Conservation (phyloP, 2,113 vertebrate species). For the Dolichallabes microphthalmus region DNA sequence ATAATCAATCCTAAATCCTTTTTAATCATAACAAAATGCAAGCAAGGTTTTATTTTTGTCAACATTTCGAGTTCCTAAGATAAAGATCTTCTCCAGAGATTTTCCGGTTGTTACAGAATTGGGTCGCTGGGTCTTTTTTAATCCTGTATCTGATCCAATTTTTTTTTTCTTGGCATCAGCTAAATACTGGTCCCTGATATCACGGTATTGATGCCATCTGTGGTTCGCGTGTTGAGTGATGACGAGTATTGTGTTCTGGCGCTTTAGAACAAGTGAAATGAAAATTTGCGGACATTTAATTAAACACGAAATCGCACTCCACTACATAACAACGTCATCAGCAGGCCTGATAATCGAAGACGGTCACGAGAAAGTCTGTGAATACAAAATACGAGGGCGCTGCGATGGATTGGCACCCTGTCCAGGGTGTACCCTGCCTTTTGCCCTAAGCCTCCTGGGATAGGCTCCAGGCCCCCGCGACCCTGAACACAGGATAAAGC, state of each 20-base stretch:
- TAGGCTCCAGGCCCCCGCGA: too few species aligned
- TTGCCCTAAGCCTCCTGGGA: too few species aligned
- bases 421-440: too few species aligned
- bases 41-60: background rate
- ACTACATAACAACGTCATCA: background rate
- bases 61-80: background rate
- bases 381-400: background rate
- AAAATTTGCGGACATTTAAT: background rate
- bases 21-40: background rate
- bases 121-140: background rate
- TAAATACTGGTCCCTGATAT: background rate
- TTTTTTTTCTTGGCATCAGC: background rate
- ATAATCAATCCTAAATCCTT: background rate
- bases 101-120: background rate
- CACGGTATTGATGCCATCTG: background rate
- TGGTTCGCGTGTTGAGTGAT: background rate
- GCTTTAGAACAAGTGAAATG: background rate
- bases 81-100: background rate
- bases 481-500: too few species aligned
- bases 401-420: too few species aligned
- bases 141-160: background rate
- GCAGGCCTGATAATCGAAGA: background rate
- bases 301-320: background rate
- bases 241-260: background rate
- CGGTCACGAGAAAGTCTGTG: too few species aligned